Evolutionary conservation across 2,797 vertebrate species (phyloP).

Genomic region (Philypnodon macrostomus): DNA sequence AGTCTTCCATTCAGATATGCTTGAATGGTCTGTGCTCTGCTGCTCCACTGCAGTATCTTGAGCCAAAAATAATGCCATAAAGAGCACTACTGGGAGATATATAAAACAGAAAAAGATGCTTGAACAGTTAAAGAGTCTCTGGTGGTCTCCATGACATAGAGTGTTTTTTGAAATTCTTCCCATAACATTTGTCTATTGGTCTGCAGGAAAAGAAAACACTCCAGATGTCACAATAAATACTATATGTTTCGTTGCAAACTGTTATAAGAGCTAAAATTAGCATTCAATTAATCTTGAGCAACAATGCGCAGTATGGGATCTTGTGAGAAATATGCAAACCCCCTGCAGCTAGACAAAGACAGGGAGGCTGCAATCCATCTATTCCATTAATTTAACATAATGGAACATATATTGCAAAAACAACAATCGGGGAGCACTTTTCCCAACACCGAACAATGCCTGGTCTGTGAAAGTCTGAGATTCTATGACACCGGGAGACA

Average conservation of each 20-base stretch:
- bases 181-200: constrained; percentile 57
- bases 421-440: constrained; percentile 56
- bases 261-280: constrained; percentile 68
- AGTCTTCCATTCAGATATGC: constrained; percentile 41
- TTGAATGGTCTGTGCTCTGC: constrained; percentile 41
- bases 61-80: constrained; percentile 60
- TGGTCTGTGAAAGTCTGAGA: constrained; percentile 61
- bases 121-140: constrained; percentile 44
- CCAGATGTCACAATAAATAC: constrained; percentile 56
- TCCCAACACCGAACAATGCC: constrained; percentile 60
- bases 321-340: constrained; percentile 42
- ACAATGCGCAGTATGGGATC: constrained; percentile 65
- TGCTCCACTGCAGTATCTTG: constrained; percentile 40
- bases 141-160: constrained; percentile 53
- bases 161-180: constrained; percentile 52
- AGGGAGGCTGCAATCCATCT: constrained; percentile 57
- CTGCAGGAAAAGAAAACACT: constrained; percentile 57
- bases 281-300: constrained; percentile 68
- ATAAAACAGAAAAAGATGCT: constrained; percentile 24
- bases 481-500: constrained; percentile 55
- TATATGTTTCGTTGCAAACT: constrained; percentile 52
- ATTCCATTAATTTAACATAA: constrained; percentile 69
- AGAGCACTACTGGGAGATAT: constrained; percentile 50
- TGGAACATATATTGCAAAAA: constrained; percentile 65
- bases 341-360: constrained; percentile 56